Conservation (phyloP, 2,113 vertebrate genomes). For the Tachysurus vachellii region DNA sequence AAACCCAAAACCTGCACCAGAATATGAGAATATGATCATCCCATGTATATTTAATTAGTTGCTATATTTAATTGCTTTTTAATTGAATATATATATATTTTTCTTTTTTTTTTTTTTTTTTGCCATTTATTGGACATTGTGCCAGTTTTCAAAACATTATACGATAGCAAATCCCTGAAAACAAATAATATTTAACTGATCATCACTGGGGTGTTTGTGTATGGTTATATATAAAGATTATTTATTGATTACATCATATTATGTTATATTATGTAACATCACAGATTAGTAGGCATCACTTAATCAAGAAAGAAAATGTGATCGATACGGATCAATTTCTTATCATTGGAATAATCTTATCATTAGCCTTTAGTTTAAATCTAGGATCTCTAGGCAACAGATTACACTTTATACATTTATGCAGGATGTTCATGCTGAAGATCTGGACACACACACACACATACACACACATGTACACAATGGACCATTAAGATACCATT, state of each 20-base stretch:
- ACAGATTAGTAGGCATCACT: neutral
- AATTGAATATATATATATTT: neutral
- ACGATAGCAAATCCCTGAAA: neutral
- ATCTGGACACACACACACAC: conserved; percentile 1
- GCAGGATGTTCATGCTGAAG: neutral
- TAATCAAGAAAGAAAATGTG: neutral
- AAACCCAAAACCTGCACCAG: neutral
- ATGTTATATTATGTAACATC: neutral
- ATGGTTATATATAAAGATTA: neutral
- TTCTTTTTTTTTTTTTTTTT: neutral
- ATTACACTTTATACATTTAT: neutral
- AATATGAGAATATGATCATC: neutral
- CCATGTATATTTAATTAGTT: neutral
- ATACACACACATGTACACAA: conserved; percentile 19
- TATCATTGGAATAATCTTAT: neutral
- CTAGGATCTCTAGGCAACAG: neutral
- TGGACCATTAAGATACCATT: conserved; percentile 13
- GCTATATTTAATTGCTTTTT: neutral
- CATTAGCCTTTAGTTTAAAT: neutral
- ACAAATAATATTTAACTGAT: neutral
- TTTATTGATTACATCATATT: neutral
- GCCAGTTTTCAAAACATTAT: neutral
- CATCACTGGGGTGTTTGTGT: neutral
- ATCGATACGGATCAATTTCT: neutral
- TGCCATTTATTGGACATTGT: neutral